A percentile compares a stretch with the other conserved stretches of the same genome.
Conservation (phyloP, 2,113 vertebrate genomes). For the Bujurquina vittata region DNA sequence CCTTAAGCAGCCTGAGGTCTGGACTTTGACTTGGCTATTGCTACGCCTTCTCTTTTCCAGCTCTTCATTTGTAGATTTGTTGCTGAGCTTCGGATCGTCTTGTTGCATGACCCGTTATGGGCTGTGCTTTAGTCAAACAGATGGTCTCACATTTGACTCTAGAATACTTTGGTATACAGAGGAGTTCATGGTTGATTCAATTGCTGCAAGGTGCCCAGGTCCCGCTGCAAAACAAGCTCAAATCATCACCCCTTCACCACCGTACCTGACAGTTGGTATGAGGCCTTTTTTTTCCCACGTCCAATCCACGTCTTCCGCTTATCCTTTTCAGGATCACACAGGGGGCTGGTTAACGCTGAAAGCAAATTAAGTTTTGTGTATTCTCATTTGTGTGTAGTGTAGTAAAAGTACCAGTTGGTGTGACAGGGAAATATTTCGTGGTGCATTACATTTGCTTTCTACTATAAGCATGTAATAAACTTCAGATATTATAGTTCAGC, state of each 20-base stretch:
- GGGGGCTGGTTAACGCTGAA: too few relatives aligned
- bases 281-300: fast-evolving
- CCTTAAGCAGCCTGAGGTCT: background rate
- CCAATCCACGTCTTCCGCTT: too few relatives aligned
- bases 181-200: background rate
- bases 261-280: background rate
- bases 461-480: too few relatives aligned
- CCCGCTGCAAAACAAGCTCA: background rate
- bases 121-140: background rate
- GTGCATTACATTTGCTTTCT: too few relatives aligned
- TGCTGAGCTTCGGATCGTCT: background rate
- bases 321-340: too few relatives aligned
- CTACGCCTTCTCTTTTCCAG: background rate
- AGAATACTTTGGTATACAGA: background rate
- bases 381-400: too few relatives aligned
- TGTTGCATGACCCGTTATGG: background rate
- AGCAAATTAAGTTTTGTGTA: too few relatives aligned
- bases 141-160: background rate
- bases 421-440: too few relatives aligned
- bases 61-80: background rate
- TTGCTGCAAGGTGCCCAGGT: background rate
- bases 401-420: too few relatives aligned
- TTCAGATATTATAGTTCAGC: too few relatives aligned
- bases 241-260: background rate
- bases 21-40: background rate